Evolutionary conservation across 2,888 invertebrate species (phyloP), one percentile per base, ranked within the genome.

Genomic region (Pseudococcus jackbeardsleyi): DNA sequence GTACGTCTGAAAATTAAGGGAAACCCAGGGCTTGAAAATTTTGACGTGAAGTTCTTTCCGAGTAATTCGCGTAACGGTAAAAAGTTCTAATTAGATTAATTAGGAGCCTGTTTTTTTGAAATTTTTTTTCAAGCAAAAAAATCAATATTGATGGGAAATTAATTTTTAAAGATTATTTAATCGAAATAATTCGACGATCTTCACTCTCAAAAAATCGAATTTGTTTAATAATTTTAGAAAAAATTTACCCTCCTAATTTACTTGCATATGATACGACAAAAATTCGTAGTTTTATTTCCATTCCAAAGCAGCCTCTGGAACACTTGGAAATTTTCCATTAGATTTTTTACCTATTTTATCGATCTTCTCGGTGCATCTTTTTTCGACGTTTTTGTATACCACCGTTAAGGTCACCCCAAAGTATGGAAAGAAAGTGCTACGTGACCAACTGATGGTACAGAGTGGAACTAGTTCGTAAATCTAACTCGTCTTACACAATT

Each of bases 391-490:
- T 72, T 0, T 72, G 17, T 33, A 72, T 72, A 72, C 72, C 33
- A 72, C 72, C 33, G 33, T 72, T 72, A 17, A 72, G 72, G 72
- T 72, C 72, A 72, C 33, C 39, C 33, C 15, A 15, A 5, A 12
- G 7, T 64, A 12, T 17, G 5, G 72, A 17, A 82, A 82, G 46
- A 82, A 82, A 82, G 79, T 82, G 46, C 79, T 82, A 82, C 79
- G 79, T 82, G 79, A 82, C 79, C 46, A 82, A 82, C 19, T 42
- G 42, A 19, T 82, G 42, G 79, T 42, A 42, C 26, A 33, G 26
- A 9, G 42, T 82, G 46, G 11, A 82, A 82, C 79, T 82, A 46
- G 79, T 82, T 82, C 79, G 46, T 46, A 82, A 82, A 82, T 72
- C 46, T 22, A 42, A 82, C 79, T 82, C 42, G 42, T 42, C 79